A percentile compares a stretch with the other conserved stretches of the same genome.
These are phyloP conservation scores for Cossypha polioptera DNA, from an alignment of 2,797 vertebrate genomes.

Conservation along the genomic window DNA sequence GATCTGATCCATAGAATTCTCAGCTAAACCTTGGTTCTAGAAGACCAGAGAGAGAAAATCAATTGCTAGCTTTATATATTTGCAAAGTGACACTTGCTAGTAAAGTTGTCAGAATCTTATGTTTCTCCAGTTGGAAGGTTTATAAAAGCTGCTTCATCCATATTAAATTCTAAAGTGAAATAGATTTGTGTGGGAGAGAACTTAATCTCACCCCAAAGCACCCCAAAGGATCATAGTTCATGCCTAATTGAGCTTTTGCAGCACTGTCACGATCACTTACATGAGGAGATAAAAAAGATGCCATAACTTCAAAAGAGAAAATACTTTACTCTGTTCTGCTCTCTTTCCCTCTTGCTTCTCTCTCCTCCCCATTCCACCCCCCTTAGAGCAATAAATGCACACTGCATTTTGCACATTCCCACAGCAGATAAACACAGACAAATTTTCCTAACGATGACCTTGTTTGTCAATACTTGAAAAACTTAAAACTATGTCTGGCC, in stretches of 20 bases:
- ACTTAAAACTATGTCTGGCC: not conserved
- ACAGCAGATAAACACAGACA: not conserved
- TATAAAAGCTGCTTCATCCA: constrained; percentile 30
- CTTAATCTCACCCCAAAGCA: not conserved
- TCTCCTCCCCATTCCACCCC: not conserved
- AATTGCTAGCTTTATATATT: not conserved
- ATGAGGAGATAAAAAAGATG: not conserved
- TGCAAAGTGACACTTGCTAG: not conserved
- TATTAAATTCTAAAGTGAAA: constrained; percentile 32
- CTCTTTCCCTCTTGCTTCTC: not conserved
- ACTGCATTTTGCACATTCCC: not conserved
- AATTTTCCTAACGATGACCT: not conserved
- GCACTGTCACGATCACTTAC: not conserved
- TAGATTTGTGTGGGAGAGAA: constrained; percentile 40
- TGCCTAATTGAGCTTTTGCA: constrained; percentile 39
- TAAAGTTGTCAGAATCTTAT: constrained; percentile 3
- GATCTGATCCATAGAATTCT: not conserved
- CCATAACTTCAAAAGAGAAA: not conserved
- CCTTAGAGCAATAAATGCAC: not conserved
- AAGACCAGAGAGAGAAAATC: not conserved
- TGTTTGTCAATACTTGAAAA: not conserved
- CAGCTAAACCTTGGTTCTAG: not conserved
- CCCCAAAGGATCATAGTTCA: constrained; percentile 18
- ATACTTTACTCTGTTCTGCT: not conserved
- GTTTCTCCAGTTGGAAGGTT: not conserved